Evolutionary conservation across 2,113 vertebrate genomes (phyloP), one percentile per base, ranked within the genome.

Genomic region (Edolisoma coerulescens): DNA sequence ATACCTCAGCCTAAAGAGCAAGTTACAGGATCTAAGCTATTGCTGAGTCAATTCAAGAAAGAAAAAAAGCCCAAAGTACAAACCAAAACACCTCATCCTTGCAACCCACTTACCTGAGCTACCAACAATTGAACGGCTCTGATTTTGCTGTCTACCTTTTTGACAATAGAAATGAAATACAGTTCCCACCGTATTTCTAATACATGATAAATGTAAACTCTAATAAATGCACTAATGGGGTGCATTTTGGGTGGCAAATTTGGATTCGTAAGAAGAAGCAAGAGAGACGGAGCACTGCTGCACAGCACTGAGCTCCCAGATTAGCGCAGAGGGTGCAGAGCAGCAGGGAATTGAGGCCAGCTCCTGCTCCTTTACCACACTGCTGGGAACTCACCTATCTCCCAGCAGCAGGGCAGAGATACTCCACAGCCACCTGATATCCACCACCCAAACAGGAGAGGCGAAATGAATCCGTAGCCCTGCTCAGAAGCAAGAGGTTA

Each of bases 221-320:
- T n/a, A n/a, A n/a, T n/a, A n/a, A n/a, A n/a, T 42, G 44, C 65
- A 39, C 16, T 73, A 35, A 87, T 3, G 18, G 11, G 9, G 57
- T 57, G 26, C 24, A 39, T 44, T 91, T 45, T 16, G 32, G 37
- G 49, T 52, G 65, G 32, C 19, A 45, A 68, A 63, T 74, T 47
- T 28, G 26, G 41, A 88, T 59, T 33, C 1, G 0, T 37, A 33
- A 6, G 39, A 82, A 49, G 67, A 70, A 57, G 35, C 3, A 33
- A 41, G 45, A 77, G 33, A 70, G 20, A 35, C 0, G 0, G 17
- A 84, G 68, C 18, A n/a, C 8, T 13, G 7, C 41, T 3, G 10
- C 19, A 41, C 33, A 74, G 73, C 52, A 39, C 47, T 11, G 12
- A 91, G 60, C 44, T 82, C 50, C 74, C 1, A 0, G 42, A 45